Conservation (phyloP, 2,113 vertebrate genomes). For the Spermophilus dauricus region DNA sequence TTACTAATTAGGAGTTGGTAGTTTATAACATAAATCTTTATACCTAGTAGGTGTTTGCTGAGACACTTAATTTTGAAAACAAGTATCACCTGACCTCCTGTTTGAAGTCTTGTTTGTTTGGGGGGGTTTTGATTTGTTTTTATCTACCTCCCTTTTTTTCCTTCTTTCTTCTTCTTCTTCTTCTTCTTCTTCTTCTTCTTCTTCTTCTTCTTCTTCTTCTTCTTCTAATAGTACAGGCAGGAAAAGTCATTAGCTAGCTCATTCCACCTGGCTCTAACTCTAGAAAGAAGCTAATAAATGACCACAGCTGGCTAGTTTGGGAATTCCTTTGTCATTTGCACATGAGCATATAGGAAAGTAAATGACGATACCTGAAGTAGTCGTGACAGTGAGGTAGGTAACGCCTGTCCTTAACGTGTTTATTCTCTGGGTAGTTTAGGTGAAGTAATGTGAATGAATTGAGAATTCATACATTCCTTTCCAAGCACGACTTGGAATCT, state of each 20-base stretch:
- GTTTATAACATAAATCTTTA: neutral
- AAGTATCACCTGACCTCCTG: neutral
- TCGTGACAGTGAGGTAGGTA: neutral
- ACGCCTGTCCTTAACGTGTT: neutral
- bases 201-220: neutral
- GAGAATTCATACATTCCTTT: neutral
- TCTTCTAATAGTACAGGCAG: neutral
- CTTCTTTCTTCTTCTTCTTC: neutral
- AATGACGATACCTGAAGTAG: neutral
- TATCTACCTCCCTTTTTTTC: neutral
- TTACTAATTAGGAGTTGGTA: neutral
- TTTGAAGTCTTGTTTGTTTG: neutral
- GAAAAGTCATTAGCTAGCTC: neutral
- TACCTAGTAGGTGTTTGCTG: neutral
- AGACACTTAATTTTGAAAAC: slow-evolving; percentile 36
- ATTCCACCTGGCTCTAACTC: slow-evolving; percentile 1
- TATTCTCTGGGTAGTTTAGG: neutral
- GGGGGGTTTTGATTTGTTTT: neutral
- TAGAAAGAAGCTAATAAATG: slow-evolving; percentile 74
- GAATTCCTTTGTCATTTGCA: slow-evolving; percentile 48
- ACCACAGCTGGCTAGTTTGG: slow-evolving; percentile 17
- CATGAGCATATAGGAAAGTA: neutral
- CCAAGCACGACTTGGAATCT: neutral
- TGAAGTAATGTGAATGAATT: neutral
- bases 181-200: too few species aligned